Evolutionary conservation across 1,140 invertebrate genomes (phyloP), one percentile per base, ranked within the genome.

Genomic region (Microplitis mediator): DNA sequence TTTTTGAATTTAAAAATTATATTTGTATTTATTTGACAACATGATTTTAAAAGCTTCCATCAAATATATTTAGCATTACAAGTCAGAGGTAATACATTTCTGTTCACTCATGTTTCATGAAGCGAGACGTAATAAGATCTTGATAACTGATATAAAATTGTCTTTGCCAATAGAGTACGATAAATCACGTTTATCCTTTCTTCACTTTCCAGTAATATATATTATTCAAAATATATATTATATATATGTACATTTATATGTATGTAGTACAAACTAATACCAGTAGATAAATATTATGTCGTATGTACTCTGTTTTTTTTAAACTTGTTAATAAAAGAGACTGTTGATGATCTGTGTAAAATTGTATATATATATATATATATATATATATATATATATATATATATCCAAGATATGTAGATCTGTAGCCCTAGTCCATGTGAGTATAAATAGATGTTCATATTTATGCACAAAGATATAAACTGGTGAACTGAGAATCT

Each of bases 151-250:
- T 71, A 67, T 39, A 69, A 71, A 75, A 70, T 51, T 64, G 60
- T 72, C 63, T 63, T 77, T 62, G 16, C 2, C 69, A 52, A 69
- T 62, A 36, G 51, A 72, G 39, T 52, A 61, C 51, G 71, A 73
- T 74, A 78, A 80, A 78, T 78, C 74, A 78, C 65, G 56, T 50
- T 71, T 73, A 78, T 76, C 72, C 54, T 51, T 63, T 56, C 23
- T 69, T 45, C 62, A 72, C 75, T 74, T 72, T 76, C 74, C 52
- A 52, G 13, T 39, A 4, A 11, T 32, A n/a, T 8, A 11, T 8
- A 56, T 45, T 23, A 23, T 23, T 0, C 23, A 2, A 51, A 6
- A 51, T 3, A n/a, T 3, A n/a, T 4, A 3, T 51, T 51, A 6
- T 51, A 51, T 51, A n/a, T 51, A 51, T 4, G n/a, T 51, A 6